A percentile compares a stretch with the other conserved stretches of the same genome.
Evolutionary conservation across 2,113 vertebrate genomes (phyloP).

Genomic region (Pogonocichla stellata): DNA sequence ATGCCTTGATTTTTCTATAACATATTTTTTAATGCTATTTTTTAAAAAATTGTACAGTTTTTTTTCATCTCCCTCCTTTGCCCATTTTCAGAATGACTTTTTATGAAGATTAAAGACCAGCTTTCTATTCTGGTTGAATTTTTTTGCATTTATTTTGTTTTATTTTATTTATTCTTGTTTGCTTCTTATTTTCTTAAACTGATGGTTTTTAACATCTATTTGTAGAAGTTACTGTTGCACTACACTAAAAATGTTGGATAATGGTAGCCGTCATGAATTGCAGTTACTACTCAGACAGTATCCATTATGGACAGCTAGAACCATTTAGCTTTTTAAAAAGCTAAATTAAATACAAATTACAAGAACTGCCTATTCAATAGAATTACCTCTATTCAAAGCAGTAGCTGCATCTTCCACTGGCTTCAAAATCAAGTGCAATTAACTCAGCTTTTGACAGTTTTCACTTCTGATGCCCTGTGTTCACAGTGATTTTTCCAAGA

Average conservation of each 20-base stretch:
- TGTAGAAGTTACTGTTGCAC: background rate
- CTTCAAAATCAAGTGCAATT: background rate
- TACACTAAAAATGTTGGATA: background rate
- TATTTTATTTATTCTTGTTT: background rate
- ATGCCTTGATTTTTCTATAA: background rate
- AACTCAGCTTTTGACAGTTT: background rate
- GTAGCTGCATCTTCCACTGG: fast-evolving
- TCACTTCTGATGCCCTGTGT: background rate
- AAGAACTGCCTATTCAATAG: background rate
- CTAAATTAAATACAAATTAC: background rate
- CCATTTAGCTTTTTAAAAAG: background rate
- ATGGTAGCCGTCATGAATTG: background rate
- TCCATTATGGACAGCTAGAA: too few species aligned
- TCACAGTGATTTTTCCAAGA: background rate
- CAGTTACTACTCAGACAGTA: background rate
- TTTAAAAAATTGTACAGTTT: too few species aligned
- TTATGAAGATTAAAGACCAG: background rate
- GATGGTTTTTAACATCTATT: background rate
- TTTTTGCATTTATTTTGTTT: background rate
- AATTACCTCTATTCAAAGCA: background rate
- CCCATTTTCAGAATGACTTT: background rate
- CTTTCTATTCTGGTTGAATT: fast-evolving
- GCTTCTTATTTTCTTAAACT: background rate
- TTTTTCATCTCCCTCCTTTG: background rate
- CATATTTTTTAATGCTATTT: background rate